A percentile compares a stretch with the other conserved stretches of the same genome.
phyloP scores from a whole-genome alignment of 2,888 invertebrate species.

The Dexiosoma caninum region DNA sequence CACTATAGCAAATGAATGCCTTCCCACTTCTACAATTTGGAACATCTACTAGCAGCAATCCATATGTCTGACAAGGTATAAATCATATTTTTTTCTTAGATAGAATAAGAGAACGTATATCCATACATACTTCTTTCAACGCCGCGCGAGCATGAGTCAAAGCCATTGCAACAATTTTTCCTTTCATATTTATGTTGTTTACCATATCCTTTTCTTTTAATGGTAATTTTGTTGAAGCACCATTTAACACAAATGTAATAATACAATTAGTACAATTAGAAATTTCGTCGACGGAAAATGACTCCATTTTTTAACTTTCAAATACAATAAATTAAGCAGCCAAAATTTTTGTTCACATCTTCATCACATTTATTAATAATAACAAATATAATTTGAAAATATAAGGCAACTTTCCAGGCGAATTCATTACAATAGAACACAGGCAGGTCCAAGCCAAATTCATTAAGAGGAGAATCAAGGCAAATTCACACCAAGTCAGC shows the following conservation, averaged over 20 bases:
- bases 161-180: constrained; percentile 53
- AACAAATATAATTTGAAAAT: no score
- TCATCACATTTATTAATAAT: no score
- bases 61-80: constrained; percentile 65
- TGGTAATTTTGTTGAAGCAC: constrained; percentile 66
- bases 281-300: constrained; percentile 47
- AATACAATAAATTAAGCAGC: background rate
- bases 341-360: background rate
- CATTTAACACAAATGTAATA: constrained; percentile 67
- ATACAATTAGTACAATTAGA: constrained; percentile 64
- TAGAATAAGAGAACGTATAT: background rate
- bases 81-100: background rate
- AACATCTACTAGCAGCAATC: constrained; percentile 65
- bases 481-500: no score
- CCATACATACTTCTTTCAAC: constrained; percentile 62
- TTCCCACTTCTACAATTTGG: constrained; percentile 65
- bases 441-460: no score
- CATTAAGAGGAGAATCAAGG: no score
- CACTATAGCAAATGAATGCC: constrained; percentile 67
- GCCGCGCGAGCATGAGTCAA: constrained; percentile 60
- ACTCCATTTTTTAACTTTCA: constrained; percentile 48
- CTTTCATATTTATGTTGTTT: constrained; percentile 62
- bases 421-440: no score
- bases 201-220: constrained; percentile 67
- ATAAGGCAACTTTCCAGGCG: no score